Base-by-base conservation (phyloP, 1,140 invertebrate genomes). In the Protaetia brevitarsis region DNA sequence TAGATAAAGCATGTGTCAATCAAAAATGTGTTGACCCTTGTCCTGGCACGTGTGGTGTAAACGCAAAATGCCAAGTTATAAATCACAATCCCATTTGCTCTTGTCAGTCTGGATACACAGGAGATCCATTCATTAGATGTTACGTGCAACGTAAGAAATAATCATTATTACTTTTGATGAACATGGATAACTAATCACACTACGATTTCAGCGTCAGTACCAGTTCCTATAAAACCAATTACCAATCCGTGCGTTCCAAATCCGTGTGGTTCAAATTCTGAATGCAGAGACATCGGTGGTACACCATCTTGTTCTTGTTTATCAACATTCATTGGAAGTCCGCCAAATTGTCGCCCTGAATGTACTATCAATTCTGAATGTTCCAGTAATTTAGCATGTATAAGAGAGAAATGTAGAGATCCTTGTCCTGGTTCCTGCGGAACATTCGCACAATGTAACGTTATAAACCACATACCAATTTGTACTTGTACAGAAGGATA, bases 241-340 rank as follows among this genome's bases (percentile, higher is more conserved):
- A 11, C 16, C 19, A 28, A 91, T 75, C 89, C 90, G 13, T 94
- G 91, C 71, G 70, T 88, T 45, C 89, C 89, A 16, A 90, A 88
- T 61, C 91, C 90, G 1, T 95, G 93, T 77, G 93, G 93, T 1
- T 85, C 89, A 0, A 91, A 94, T 76, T 86, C 91, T 2, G 83
- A 88, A 37, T 95, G 92, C 73, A 82, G 85, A 10, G 85, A 88
- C 63, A 82, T 88, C 13, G 85, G 84, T 45, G 82, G 84, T 16
- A 82, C 85, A 59, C 83, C 74, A 27, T 86, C 84, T 28, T 92
- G 89, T 73, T 85, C 88, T 29, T 91, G 89, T 77, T 66, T 85
- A 19, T 72, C 81, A 28, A 86, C 85, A 66, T 91, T 87, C 69
- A 79, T 88, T 30, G 89, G 89, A 69, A 82, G 83, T 63, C 87